Conservation (phyloP, 2,888 invertebrate species). For the Drosophila emarginata region DNA sequence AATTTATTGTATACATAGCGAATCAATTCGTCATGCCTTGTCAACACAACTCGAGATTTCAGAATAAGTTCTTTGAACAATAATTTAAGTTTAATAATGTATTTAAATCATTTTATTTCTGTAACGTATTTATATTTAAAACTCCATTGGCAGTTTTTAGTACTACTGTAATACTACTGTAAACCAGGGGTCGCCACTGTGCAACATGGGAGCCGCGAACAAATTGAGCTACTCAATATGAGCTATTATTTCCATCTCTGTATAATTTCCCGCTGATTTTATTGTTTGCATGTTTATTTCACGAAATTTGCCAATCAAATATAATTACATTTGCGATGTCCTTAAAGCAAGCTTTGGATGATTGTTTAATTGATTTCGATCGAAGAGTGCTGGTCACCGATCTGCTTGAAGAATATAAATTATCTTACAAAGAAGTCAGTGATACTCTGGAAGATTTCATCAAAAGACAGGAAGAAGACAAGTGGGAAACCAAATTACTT, state of each 20-base stretch:
- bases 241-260: neutral
- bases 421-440: conserved; percentile 71
- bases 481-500: conserved; percentile 71
- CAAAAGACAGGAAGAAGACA: conserved; percentile 63
- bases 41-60: too few relatives aligned
- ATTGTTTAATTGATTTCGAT: conserved; percentile 79
- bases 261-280: neutral
- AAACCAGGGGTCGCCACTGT: neutral
- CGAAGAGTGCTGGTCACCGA: conserved; percentile 77
- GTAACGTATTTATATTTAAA: neutral
- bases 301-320: neutral
- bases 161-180: neutral
- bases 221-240: neutral
- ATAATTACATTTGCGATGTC: conserved; percentile 37
- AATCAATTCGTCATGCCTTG: too few relatives aligned
- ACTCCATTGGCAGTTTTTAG: neutral
- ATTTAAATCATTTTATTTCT: neutral
- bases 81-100: too few relatives aligned
- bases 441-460: conserved; percentile 63
- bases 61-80: too few relatives aligned
- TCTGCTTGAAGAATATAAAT: conserved; percentile 77
- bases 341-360: conserved; percentile 68
- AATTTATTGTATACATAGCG: too few relatives aligned
- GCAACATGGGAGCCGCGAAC: neutral
- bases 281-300: neutral